Conservation (phyloP, 2,797 vertebrate species). For the Hipposideros larvatus region DNA sequence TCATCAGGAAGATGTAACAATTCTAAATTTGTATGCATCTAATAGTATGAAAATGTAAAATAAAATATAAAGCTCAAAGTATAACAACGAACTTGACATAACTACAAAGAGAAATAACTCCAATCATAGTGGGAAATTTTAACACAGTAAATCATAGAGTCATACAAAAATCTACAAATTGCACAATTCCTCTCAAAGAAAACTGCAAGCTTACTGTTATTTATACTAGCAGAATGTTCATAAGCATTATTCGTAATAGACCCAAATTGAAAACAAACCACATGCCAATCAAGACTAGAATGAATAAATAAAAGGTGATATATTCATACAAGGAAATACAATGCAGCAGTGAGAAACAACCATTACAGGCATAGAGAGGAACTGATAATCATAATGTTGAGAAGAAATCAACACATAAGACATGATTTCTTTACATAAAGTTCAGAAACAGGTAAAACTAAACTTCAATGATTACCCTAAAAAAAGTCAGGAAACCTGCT, state of each 20-base stretch:
- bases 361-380: background rate
- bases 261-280: background rate
- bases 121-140: slow-evolving; percentile 24
- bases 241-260: background rate
- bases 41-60: background rate
- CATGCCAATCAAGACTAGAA: background rate
- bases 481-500: background rate
- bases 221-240: background rate
- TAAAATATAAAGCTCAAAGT: slow-evolving; percentile 32
- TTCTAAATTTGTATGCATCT: background rate
- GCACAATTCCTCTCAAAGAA: background rate
- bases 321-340: background rate
- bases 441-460: background rate
- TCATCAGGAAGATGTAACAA: background rate
- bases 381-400: background rate
- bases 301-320: background rate
- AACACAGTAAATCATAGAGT: slow-evolving; percentile 10
- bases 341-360: background rate
- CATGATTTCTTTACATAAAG: background rate
- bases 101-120: background rate
- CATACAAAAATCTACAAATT: slow-evolving; percentile 12
- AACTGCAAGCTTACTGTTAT: background rate
- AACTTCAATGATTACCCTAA: background rate
- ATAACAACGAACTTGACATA: slow-evolving; percentile 1
- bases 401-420: background rate